phyloP scores from a whole-genome alignment of 2,797 vertebrate genomes.

The Phalloptychus januarius region DNA sequence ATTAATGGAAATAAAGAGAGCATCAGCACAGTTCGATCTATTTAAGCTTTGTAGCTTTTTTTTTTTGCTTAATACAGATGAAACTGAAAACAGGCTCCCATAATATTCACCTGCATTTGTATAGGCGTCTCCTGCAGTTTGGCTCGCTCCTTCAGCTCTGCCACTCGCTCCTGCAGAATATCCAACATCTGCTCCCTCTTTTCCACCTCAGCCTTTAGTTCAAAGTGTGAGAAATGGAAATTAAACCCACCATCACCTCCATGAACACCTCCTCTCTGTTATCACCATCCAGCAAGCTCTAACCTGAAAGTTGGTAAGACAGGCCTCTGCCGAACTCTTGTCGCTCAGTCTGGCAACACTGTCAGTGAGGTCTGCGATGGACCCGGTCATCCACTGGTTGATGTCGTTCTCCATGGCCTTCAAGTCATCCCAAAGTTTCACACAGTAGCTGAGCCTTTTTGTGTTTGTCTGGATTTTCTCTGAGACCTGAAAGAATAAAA shows the following conservation, averaged over 20 bases:
- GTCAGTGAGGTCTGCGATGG: constrained; percentile 84
- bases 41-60: background rate
- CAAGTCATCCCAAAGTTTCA: constrained; percentile 90
- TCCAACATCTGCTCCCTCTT: constrained; percentile 86
- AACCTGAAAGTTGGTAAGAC: constrained; percentile 90
- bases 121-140: constrained; percentile 86
- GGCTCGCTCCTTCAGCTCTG: constrained; percentile 85
- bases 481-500: constrained; percentile 78
- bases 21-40: background rate
- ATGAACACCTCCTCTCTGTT: constrained; percentile 4
- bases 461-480: constrained; percentile 90
- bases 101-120: constrained; percentile 89
- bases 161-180: constrained; percentile 85
- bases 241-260: background rate
- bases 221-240: constrained; percentile 35
- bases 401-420: constrained; percentile 86
- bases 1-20: background rate
- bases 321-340: constrained; percentile 80
- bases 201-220: constrained; percentile 85
- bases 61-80: background rate
- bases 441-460: constrained; percentile 80
- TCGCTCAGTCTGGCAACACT: constrained; percentile 82
- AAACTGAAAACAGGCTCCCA: background rate
- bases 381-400: constrained; percentile 85
- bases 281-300: constrained; percentile 19